Conservation (phyloP, 2,797 vertebrate species). For the Tragopan temminckii region DNA sequence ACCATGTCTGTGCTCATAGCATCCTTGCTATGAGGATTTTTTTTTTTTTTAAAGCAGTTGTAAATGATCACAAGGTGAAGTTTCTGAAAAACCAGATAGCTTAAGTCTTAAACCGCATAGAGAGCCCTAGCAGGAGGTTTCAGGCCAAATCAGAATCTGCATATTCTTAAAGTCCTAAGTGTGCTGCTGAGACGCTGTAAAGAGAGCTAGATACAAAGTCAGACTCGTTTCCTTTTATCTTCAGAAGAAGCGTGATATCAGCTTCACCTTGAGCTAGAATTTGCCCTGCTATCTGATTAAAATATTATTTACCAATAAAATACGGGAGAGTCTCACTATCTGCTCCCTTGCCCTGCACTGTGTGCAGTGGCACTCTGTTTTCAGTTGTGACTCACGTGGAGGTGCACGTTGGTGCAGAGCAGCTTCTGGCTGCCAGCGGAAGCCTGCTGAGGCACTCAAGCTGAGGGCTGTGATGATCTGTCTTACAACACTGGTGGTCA, state of each 20-base stretch:
- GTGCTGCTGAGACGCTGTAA: not conserved
- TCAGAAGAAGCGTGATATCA: not conserved
- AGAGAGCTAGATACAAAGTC: not conserved
- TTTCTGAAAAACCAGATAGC: not conserved
- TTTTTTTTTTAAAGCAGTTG: not conserved
- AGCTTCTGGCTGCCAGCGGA: not conserved
- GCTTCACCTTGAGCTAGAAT: constrained; percentile 29
- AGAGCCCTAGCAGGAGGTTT: not conserved
- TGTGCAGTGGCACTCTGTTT: not conserved
- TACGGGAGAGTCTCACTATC: not conserved
- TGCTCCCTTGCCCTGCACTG: not conserved
- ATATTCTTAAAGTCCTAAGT: not conserved
- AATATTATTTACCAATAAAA: constrained; percentile 45
- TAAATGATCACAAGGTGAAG: not conserved
- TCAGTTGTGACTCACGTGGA: not conserved
- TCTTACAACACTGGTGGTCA: not conserved
- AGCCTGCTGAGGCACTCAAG: not conserved
- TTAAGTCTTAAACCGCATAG: not conserved
- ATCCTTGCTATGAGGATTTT: not conserved
- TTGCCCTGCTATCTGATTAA: constrained; percentile 18
- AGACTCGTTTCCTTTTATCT: constrained; percentile 18
- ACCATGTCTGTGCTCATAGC: rapidly evolving
- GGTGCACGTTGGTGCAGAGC: not conserved
- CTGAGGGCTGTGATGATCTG: not conserved
- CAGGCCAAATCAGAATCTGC: not conserved